Conservation (phyloP, 2,797 vertebrate species). For the Muscicapa striata region DNA sequence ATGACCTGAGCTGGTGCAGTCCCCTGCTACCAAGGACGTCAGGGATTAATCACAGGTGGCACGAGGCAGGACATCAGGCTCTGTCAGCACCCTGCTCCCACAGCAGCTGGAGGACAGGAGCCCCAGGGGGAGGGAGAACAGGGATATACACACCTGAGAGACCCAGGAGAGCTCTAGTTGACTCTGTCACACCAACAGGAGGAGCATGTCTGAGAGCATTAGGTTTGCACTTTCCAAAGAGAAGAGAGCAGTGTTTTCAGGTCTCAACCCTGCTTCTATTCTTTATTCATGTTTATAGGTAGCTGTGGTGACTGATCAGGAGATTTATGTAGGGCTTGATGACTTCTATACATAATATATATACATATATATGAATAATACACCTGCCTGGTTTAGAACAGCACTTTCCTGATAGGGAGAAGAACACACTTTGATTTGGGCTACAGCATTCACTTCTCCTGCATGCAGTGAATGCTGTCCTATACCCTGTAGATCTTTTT, state of each 20-base stretch:
- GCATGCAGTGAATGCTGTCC: background rate
- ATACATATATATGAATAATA: background rate
- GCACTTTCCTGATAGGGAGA: background rate
- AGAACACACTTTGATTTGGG: background rate
- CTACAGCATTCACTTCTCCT: background rate
- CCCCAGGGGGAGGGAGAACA: background rate
- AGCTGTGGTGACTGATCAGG: background rate
- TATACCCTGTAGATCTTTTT: background rate
- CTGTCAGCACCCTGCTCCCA: background rate
- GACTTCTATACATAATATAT: background rate
- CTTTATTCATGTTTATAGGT: background rate
- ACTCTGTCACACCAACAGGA: background rate
- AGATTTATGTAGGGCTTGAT: background rate
- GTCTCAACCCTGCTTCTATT: background rate
- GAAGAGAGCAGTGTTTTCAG: background rate
- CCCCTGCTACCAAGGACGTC: background rate
- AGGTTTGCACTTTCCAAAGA: background rate
- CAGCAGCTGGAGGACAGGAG: background rate
- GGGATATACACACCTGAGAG: background rate
- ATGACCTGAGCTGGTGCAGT: background rate
- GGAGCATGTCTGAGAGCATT: rapidly evolving
- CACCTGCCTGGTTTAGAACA: background rate
- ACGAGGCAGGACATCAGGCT: rapidly evolving
- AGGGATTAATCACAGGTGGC: rapidly evolving
- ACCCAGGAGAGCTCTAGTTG: background rate